Evolutionary conservation across 92 coral and sea anemone species (phyloP).

Genomic region (Parazoanthus atlanticus): DNA sequence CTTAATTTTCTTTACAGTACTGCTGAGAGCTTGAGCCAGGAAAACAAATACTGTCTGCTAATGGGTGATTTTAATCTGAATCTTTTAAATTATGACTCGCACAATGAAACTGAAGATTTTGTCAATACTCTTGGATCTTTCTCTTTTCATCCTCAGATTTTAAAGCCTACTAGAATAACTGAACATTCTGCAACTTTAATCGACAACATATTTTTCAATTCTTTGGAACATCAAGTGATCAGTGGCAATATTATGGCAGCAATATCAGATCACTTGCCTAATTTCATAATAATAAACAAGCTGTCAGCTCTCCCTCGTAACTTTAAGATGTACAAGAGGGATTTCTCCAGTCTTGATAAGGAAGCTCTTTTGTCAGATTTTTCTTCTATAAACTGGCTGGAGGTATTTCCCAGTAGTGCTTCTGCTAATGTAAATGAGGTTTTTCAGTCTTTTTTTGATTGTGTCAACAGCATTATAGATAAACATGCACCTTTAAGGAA

Average conservation of each 20-base stretch:
- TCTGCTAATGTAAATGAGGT: not conserved
- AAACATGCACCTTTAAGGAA: conserved; percentile 18
- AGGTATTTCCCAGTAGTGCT: conserved; percentile 12
- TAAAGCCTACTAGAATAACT: conserved; percentile 45
- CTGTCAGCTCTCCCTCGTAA: not conserved
- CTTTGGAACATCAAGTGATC: conserved; percentile 7
- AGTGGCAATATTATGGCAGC: conserved; percentile 41
- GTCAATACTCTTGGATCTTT: conserved; percentile 17
- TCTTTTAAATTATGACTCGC: conserved; percentile 25
- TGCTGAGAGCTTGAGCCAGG: conserved; percentile 6
- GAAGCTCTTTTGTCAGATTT: conserved; percentile 29
- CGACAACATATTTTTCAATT: no score
- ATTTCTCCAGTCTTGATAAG: conserved; percentile 48
- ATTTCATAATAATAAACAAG: conserved; percentile 24
- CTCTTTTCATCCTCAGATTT: conserved; percentile 27
- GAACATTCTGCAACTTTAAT: no score
- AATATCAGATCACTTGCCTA: no score
- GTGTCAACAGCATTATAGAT: not conserved
- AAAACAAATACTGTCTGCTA: conserved; percentile 20
- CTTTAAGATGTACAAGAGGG: conserved; percentile 48
- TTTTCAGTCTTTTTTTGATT: conserved; percentile 18
- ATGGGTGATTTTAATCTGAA: conserved; percentile 43
- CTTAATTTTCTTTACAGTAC: conserved; percentile 4
- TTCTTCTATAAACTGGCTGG: conserved; percentile 13
- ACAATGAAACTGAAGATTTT: conserved; percentile 18